phyloP scores from a whole-genome alignment of 2,888 invertebrate genomes.

The Drosophila fulvimacula region DNA sequence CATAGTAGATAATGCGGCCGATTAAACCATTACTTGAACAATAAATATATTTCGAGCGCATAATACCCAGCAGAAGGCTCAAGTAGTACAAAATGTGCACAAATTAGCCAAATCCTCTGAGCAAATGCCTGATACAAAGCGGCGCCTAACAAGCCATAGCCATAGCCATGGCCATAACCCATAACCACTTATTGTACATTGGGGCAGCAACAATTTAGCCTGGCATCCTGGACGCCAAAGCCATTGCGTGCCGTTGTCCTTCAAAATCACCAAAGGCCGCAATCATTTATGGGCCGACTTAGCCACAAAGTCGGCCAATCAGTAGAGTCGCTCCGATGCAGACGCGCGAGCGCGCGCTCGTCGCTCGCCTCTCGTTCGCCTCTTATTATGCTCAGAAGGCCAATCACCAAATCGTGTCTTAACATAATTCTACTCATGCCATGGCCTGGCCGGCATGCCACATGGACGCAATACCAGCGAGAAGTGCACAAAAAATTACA shows the following conservation, averaged over 20 bases:
- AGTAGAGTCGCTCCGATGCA: slow-evolving; percentile 52
- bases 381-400: slow-evolving; percentile 56
- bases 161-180: slow-evolving; percentile 45
- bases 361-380: not conserved
- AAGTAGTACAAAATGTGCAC: slow-evolving; percentile 59
- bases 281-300: slow-evolving; percentile 74
- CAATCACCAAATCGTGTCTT: slow-evolving; percentile 79
- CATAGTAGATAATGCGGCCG: not conserved
- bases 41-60: slow-evolving; percentile 41
- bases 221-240: slow-evolving; percentile 21
- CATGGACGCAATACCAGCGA: slow-evolving; percentile 51
- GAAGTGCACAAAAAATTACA: slow-evolving; percentile 78
- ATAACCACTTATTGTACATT: slow-evolving; percentile 49
- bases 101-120: slow-evolving; percentile 72
- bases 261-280: slow-evolving; percentile 70
- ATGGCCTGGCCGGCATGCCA: slow-evolving; percentile 1
- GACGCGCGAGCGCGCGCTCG: slow-evolving; percentile 1
- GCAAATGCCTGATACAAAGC: slow-evolving; percentile 42
- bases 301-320: slow-evolving; percentile 71
- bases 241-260: slow-evolving; percentile 59
- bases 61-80: slow-evolving; percentile 17
- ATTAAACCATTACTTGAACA: slow-evolving; percentile 45
- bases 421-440: slow-evolving; percentile 70
- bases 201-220: slow-evolving; percentile 24
- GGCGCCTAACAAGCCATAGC: slow-evolving; percentile 36